A percentile compares a stretch with the other conserved stretches of the same genome.
Evolutionary conservation across 2,797 vertebrate species (phyloP).

Genomic region (Yasuhikotakia modesta): DNA sequence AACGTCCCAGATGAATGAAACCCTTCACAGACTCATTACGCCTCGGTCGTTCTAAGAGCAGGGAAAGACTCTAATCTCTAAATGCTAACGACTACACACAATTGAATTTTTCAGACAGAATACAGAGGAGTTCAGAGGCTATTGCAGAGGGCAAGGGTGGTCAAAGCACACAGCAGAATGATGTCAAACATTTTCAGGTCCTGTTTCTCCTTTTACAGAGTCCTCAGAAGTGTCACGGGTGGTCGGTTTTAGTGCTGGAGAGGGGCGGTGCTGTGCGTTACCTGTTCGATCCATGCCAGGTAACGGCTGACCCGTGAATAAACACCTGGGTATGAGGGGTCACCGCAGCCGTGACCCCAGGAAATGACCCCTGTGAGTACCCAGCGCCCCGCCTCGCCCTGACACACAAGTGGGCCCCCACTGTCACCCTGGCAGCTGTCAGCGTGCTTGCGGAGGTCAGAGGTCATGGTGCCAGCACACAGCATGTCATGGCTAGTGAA

Average conservation of each 20-base stretch:
- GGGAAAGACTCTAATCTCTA: constrained; percentile 49
- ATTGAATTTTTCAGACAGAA: constrained; percentile 34
- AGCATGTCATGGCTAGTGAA: constrained; percentile 88
- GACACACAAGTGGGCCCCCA: constrained; percentile 88
- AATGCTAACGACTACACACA: constrained; percentile 47
- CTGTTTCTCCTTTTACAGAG: constrained; percentile 41
- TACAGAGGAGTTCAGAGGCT: constrained; percentile 14
- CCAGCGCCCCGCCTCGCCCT: constrained; percentile 81
- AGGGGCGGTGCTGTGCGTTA: constrained; percentile 65
- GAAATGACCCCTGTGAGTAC: constrained; percentile 85
- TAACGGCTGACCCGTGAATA: constrained; percentile 89
- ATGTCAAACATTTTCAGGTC: constrained; percentile 38
- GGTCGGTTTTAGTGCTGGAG: constrained; percentile 56
- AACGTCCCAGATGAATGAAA: constrained; percentile 2
- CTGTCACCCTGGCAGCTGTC: constrained; percentile 88
- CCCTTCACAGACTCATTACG: constrained; percentile 4
- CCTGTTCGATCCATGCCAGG: constrained; percentile 85
- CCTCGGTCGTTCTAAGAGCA: background rate
- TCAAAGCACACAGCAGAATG: constrained; percentile 19
- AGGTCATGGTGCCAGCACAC: constrained; percentile 87
- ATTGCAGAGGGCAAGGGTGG: constrained; percentile 16
- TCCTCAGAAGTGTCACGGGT: constrained; percentile 18
- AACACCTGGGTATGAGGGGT: constrained; percentile 83
- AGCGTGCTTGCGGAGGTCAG: constrained; percentile 79
- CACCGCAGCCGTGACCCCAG: constrained; percentile 85